Base-by-base conservation (phyloP, 2,113 vertebrate species). In the Pteruthius melanotis region DNA sequence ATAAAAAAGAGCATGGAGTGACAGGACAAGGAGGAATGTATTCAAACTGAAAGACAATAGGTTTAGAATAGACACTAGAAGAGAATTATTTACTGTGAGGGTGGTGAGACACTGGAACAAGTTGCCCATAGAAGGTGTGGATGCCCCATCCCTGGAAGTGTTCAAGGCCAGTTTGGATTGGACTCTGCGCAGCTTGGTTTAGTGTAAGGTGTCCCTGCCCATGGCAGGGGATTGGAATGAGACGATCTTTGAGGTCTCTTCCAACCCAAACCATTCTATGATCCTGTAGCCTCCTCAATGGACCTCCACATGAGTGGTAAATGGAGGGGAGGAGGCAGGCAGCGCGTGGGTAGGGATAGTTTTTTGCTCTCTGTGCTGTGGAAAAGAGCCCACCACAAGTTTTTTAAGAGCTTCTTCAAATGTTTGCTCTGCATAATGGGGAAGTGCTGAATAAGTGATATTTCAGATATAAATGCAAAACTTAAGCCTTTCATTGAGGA, bases 221-320 rank as follows among this genome's bases (percentile, higher is more conserved):
- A n/a, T 15, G 4, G 53, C 39, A 66, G 9, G 12, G 19, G 5
- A 1, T 2, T n/a, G 33, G 37, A 45, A 30, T 6, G 23, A 18
- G 13, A 8, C 18, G 11, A 60, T 9, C 14, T 52, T 68, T 75
- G 26, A 49, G 4, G 20, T 45, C 13, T 11, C 9, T 75, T 60
- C 17, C 24, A 40, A 40, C 11, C 4, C 30, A 75, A 68, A 68
- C 4, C 33, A 53, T 45, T n/a, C 45, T 45, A 15, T 52, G 28
- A 74, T 52, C 11, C 11, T 39, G 11, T 39, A 24, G 6, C 18
- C 21, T 45, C 26, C 30, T 54, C 39, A 63, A 5, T 5, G 7
- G 26, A 59, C 3, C 6, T 45, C 10, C 12, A 15, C 27, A 8
- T 0, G 0, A 27, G 5, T 9, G 7, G 8, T 49, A 39, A 74